Base-by-base conservation (phyloP, 1,140 invertebrate genomes). In the Aphelinus atriplicis region DNA sequence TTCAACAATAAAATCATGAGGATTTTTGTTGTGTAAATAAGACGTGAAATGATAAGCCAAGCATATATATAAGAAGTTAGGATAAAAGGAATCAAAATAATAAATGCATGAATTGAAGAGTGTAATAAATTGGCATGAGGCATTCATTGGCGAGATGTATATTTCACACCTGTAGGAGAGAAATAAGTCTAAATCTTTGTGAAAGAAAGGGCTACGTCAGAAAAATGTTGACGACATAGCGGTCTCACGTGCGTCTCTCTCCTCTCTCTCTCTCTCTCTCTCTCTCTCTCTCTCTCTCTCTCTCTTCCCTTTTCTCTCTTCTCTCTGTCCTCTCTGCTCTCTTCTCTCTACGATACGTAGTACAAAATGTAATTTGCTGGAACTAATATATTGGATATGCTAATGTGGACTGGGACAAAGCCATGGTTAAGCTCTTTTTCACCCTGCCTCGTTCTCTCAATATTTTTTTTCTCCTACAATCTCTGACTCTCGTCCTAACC, bases 301-400 rank as follows among this genome's bases (percentile, higher is more conserved):
- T 7, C 7, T 26, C 57, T n/a, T 60, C 51, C 9, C 57, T 3
- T 1, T 4, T 60, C 7, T 60, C 26, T 60, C n/a, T 60, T 26
- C 57, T 7, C 7, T 26, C 57, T n/a, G 5, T 9, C 9, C 57
- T 3, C 1, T 4, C 26, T 60, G 7, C n/a, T 26, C n/a, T 60
- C n/a, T 26, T 60, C 57, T 60, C 50, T 62, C n/a, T 45, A 10
- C 48, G 48, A 1, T 45, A 48, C 55, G 51, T 67, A 56, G 57
- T 67, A 67, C 65, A 42, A 67, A 67, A 67, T 47, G 53, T 67
- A 67, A 67, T 67, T 67, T 67, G 65, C 51, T 57, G 65, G 65
- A 67, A 67, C 65, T 67, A 67, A 67, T 67, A 67, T 67, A 67
- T 67, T 67, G 65, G 65, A 67, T 67, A 67, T 67, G 65, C 65